phyloP scores from a whole-genome alignment of 2,797 vertebrate genomes.

The Falco concolor region DNA sequence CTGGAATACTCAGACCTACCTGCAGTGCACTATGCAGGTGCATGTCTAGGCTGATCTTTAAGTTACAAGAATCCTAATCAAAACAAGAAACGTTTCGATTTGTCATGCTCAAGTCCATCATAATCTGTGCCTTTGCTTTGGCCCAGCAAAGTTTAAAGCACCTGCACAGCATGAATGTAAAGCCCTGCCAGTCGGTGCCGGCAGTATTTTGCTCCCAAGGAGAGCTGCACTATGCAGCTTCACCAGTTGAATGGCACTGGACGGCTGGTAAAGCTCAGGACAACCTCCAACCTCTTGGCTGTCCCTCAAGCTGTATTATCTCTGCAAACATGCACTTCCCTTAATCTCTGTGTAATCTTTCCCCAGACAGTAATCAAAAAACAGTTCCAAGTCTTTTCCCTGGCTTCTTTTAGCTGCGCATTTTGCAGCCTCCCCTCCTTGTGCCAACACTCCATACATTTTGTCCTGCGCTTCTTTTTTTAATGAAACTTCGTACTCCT shows the following conservation, averaged over 20 bases:
- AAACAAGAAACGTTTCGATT: neutral
- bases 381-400: neutral
- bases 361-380: slow-evolving; percentile 6
- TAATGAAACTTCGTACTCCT: neutral
- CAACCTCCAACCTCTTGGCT: neutral
- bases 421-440: neutral
- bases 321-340: neutral
- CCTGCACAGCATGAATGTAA: neutral
- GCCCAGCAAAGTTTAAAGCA: neutral
- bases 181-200: neutral
- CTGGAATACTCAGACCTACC: neutral
- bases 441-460: neutral
- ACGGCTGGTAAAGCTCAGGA: neutral
- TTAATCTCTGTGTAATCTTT: slow-evolving; percentile 9
- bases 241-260: neutral
- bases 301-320: neutral
- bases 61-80: neutral
- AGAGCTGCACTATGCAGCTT: neutral
- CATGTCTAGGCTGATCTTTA: neutral
- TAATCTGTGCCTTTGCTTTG: neutral
- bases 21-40: neutral
- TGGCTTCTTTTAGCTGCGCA: neutral
- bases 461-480: neutral
- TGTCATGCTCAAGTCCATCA: neutral
- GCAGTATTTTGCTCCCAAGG: neutral